phyloP scores from a whole-genome alignment of 2,797 vertebrate genomes.

The Threskiornis aethiopicus region DNA sequence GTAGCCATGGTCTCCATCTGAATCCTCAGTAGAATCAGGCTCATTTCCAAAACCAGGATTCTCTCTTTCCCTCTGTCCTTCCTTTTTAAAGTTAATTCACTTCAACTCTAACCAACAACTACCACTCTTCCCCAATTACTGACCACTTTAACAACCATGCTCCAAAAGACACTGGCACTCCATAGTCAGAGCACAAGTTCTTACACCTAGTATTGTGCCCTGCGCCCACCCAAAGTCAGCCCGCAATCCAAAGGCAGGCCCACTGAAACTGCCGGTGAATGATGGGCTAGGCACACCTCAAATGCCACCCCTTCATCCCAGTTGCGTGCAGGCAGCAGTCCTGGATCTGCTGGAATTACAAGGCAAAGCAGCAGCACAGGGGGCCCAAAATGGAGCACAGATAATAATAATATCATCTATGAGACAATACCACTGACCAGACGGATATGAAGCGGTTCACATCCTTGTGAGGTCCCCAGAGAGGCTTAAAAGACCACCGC shows the following conservation, averaged over 20 bases:
- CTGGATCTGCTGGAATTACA: neutral
- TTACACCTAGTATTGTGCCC: neutral
- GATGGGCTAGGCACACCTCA: neutral
- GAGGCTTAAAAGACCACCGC: neutral
- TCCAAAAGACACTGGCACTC: neutral
- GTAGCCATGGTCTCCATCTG: neutral
- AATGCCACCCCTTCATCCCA: neutral
- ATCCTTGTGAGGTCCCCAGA: neutral
- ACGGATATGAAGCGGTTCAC: rapidly evolving
- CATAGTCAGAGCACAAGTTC: neutral
- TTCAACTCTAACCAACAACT: neutral
- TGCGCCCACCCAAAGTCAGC: neutral
- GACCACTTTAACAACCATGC: neutral
- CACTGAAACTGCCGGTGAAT: neutral
- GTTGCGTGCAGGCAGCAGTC: neutral
- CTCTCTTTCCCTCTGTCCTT: neutral
- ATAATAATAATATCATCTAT: neutral
- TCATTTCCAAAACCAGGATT: neutral
- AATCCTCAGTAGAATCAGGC: neutral
- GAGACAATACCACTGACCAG: neutral
- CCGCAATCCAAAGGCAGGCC: neutral
- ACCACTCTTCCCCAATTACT: neutral
- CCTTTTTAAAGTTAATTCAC: neutral
- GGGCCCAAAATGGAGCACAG: neutral
- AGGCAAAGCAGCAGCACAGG: neutral